Base-by-base conservation (phyloP, 53 echinoderm and acorn worm genomes). In the Mesocentrotus franciscanus region DNA sequence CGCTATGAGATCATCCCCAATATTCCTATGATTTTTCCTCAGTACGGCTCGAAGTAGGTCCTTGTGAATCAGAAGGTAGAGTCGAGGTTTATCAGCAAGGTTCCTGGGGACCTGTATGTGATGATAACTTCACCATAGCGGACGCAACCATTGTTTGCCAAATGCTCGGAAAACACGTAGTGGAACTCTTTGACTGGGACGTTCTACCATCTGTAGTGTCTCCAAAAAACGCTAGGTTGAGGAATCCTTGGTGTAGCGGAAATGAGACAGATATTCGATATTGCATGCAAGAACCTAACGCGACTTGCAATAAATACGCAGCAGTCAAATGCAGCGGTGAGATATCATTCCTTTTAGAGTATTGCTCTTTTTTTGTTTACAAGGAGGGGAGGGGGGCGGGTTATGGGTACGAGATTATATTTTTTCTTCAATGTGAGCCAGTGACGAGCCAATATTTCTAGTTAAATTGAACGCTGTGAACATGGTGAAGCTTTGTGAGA, bases 241-340 rank as follows among this genome's bases (percentile, higher is more conserved):
- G 8, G 20, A 81, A 81, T 81, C 81, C 81, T 7, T 42, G 36
- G 36, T 81, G 81, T 36, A 81, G 36, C 18, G 36, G 36, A 1
- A 81, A 39, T 9, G 81, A 81, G 36, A 81, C 81, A 17, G 81
- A 81, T 8, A 81, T 81, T 22, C 36, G 81, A 11, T 39, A 42
- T 9, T 81, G 81, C 81, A 36, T 81, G 36, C 18, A 39, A 4
- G 81, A 81, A 17, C 8, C 16, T 20, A 39, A 81, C 42, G 33
- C 34, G 13, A 8, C 0, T 15, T 81, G 81, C 29, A 81, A 20
- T 81, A 39, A 10, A 10, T 81, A 81, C 18, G 42, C 81, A 36
- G 81, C 81, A 42, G 81, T 81, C 81, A 81, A 18, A 39, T 81
- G 81, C 81, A 81, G 18, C 18, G 81, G 81, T 81, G 18, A 36